Evolutionary conservation across 2,797 vertebrate species (phyloP).

Genomic region (Gymnocypris eckloni): DNA sequence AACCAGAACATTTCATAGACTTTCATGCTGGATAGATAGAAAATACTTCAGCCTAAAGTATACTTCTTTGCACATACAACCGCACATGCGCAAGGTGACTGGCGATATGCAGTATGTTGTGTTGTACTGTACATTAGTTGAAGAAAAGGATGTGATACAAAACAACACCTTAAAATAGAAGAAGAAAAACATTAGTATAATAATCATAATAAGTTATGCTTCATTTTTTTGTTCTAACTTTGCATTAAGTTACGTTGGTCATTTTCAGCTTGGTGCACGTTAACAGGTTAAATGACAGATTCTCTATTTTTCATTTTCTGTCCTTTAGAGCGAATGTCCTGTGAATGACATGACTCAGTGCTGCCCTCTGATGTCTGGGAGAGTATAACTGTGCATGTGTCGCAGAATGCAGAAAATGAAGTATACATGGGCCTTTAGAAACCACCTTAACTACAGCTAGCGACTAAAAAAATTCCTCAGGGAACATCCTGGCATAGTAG

Average conservation of each 20-base stretch:
- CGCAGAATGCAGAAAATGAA: neutral
- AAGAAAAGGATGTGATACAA: neutral
- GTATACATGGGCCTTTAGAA: neutral
- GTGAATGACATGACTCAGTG: neutral
- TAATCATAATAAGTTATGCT: too few species aligned
- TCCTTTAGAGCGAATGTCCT: neutral
- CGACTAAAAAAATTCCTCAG: neutral
- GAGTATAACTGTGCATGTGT: neutral
- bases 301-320: neutral
- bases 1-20: neutral
- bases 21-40: neutral
- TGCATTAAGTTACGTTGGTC: too few species aligned
- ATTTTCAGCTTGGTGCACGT: too few species aligned
- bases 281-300: neutral
- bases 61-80: neutral
- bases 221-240: too few species aligned
- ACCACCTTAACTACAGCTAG: neutral
- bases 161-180: neutral
- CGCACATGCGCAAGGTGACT: neutral
- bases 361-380: neutral
- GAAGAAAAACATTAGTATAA: neutral
- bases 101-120: neutral
- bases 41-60: neutral
- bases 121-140: neutral
- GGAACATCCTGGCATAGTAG: neutral